Evolutionary conservation across 2,113 vertebrate genomes (phyloP).

Genomic region (Neogale vison): DNA sequence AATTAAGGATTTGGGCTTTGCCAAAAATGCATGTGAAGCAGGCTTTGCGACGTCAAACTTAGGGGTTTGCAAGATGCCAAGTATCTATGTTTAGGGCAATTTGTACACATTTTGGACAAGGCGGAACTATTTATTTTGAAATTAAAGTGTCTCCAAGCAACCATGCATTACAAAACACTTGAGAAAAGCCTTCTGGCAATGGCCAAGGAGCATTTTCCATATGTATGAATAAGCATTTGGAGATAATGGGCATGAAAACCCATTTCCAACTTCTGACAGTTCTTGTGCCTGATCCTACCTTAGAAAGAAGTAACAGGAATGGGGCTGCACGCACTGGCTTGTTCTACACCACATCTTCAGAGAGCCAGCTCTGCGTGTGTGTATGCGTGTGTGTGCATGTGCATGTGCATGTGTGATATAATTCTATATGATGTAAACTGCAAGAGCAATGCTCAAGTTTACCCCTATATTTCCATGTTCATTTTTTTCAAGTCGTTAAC

Average conservation of each 20-base stretch:
- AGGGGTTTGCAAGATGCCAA: neutral
- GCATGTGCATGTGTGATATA: neutral
- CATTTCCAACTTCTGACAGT: conserved; percentile 23
- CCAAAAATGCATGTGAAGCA: conserved; percentile 10
- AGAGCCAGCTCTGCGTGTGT: neutral
- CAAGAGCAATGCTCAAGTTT: neutral
- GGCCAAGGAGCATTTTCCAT: conserved; percentile 17
- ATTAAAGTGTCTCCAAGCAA: conserved; percentile 51
- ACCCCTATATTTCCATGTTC: neutral
- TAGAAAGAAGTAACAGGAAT: neutral
- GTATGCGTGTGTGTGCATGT: neutral
- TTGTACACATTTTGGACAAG: conserved; percentile 50
- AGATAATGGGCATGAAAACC: conserved; percentile 5
- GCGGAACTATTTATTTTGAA: conserved; percentile 66
- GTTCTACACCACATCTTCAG: neutral
- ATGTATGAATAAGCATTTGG: neutral
- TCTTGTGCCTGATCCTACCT: neutral
- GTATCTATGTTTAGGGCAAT: neutral
- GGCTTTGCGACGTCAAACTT: neutral
- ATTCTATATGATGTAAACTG: neutral
- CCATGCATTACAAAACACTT: conserved; percentile 32
- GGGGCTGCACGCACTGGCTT: neutral
- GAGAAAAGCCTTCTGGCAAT: conserved; percentile 44
- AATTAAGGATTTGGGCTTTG: conserved; percentile 19
- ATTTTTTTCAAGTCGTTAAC: neutral